These are phyloP conservation scores for Lordiphosa mommai DNA, from an alignment of 1,140 invertebrate genomes.

Conservation along the genomic window DNA sequence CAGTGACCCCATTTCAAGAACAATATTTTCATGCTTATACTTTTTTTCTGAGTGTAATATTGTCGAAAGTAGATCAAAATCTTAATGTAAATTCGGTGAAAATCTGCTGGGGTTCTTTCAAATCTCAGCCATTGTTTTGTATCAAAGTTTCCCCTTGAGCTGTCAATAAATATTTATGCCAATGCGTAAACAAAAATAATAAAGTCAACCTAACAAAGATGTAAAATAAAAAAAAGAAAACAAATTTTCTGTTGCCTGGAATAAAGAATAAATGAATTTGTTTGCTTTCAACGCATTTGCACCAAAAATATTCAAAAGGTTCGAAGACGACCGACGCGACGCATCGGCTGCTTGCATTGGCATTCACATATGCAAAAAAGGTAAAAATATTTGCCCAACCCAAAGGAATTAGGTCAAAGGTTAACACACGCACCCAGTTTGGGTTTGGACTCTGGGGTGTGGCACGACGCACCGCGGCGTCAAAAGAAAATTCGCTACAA, in stretches of 20 bases:
- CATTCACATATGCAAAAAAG: background rate
- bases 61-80: too few species aligned
- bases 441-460: background rate
- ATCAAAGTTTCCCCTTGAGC: background rate
- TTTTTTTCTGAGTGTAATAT: too few species aligned
- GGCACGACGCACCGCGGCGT: background rate
- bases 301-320: slow-evolving; percentile 5
- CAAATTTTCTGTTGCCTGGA: background rate
- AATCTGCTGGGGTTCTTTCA: background rate
- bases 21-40: too few species aligned
- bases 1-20: too few species aligned
- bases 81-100: slow-evolving; percentile 1
- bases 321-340: too few species aligned
- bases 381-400: slow-evolving; percentile 12
- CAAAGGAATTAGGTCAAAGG: slow-evolving; percentile 13
- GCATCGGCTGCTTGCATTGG: background rate
- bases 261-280: background rate
- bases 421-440: slow-evolving; percentile 1
- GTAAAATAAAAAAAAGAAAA: slow-evolving; percentile 5
- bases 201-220: slow-evolving; percentile 9
- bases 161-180: slow-evolving; percentile 5
- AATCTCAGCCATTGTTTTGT: background rate
- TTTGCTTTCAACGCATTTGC: slow-evolving; percentile 1
- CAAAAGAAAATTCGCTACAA: slow-evolving; percentile 1
- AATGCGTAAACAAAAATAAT: background rate